Conservation (phyloP, 2,888 invertebrate genomes). For the Troglohyphantes excavatus region DNA sequence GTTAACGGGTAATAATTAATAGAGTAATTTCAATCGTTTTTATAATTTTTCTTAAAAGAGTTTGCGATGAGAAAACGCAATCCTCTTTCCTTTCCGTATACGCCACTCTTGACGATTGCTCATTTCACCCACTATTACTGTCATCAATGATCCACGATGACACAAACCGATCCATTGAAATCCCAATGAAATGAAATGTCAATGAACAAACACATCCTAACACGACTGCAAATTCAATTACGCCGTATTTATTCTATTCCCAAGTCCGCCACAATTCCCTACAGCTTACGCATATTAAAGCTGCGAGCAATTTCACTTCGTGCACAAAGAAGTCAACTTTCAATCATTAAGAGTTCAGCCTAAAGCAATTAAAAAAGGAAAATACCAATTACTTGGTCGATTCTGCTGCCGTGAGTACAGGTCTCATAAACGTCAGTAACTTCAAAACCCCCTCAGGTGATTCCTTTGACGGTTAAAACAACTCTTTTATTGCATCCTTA, state of each 20-base stretch:
- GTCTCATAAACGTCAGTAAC: background rate
- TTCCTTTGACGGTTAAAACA: background rate
- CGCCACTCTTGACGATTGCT: no score
- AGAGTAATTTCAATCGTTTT: no score
- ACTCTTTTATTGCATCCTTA: conserved; percentile 11
- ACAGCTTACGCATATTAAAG: no score
- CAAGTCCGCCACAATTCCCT: background rate
- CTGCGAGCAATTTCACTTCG: background rate
- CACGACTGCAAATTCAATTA: background rate
- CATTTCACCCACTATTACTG: no score
- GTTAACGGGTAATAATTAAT: no score
- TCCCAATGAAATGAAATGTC: background rate
- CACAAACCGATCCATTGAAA: background rate
- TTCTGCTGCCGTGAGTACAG: background rate
- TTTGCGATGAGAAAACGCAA: no score
- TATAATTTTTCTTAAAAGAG: no score
- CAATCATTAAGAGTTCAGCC: conserved; percentile 5
- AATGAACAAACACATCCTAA: background rate
- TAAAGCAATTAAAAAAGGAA: background rate
- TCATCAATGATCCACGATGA: background rate
- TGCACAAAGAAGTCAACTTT: background rate
- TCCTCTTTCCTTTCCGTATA: no score
- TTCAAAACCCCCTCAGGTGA: background rate
- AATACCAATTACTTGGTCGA: background rate
- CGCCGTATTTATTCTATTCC: background rate